Evolutionary conservation across 2,888 invertebrate species (phyloP).

Genomic region (Mimachlamys varia): DNA sequence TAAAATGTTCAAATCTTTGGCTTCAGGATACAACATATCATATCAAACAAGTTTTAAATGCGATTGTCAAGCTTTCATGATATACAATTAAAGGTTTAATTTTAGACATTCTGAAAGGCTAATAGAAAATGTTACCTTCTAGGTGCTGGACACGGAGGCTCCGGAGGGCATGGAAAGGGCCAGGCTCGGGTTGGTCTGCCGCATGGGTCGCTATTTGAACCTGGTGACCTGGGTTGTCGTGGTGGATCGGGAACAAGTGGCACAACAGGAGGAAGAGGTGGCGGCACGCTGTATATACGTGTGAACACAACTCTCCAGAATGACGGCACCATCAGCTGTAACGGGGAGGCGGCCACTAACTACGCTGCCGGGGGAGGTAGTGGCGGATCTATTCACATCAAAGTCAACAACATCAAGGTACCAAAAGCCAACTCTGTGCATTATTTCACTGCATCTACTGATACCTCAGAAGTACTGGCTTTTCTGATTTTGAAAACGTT

Average conservation of each 20-base stretch:
- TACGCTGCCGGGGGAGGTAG: constrained; percentile 63
- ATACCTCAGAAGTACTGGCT: no score
- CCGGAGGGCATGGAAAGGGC: constrained; percentile 63
- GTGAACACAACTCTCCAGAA: constrained; percentile 63
- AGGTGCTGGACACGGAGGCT: constrained; percentile 74
- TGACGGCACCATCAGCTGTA: constrained; percentile 67
- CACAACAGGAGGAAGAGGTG: constrained; percentile 64
- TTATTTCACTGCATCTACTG: no score
- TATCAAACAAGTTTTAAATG: no score
- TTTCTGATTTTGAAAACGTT: no score
- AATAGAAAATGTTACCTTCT: no score
- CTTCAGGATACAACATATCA: no score
- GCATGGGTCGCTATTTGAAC: constrained; percentile 66
- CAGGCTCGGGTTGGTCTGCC: constrained; percentile 61
- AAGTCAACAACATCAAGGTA: constrained; percentile 63
- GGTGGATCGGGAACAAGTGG: constrained; percentile 59
- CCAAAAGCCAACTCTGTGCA: background rate
- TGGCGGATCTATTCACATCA: constrained; percentile 66
- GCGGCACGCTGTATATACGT: constrained; percentile 63
- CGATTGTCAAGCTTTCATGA: no score
- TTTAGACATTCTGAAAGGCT: no score
- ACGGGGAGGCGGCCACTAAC: constrained; percentile 60
- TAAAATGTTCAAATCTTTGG: no score
- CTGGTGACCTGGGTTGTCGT: constrained; percentile 63
- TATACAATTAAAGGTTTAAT: no score